Evolutionary conservation across 2,797 vertebrate genomes (phyloP).

Genomic region (Parotocinclus haroldoi): DNA sequence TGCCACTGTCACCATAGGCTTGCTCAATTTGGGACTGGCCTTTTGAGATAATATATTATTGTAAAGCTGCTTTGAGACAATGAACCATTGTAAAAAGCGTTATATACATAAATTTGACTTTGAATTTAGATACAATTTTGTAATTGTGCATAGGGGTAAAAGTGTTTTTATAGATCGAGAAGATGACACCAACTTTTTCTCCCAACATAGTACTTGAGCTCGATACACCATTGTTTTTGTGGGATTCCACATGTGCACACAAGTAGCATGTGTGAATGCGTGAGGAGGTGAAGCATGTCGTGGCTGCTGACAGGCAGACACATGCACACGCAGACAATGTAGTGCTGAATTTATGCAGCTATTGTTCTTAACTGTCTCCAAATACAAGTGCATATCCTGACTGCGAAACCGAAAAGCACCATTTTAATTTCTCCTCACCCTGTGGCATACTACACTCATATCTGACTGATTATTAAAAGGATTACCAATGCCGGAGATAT

Average conservation of each 20-base stretch:
- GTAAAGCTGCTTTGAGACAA: too few species aligned
- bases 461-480: conserved; percentile 67
- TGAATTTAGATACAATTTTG: too few species aligned
- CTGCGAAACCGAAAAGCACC: conserved; percentile 37
- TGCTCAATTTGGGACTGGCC: too few species aligned
- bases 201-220: conserved; percentile 36
- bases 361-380: conserved; percentile 21
- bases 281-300: conserved; percentile 21
- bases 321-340: conserved; percentile 6
- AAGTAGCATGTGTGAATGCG: conserved; percentile 32
- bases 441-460: conserved; percentile 39
- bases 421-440: conserved; percentile 42
- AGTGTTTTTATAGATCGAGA: too few species aligned
- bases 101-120: too few species aligned
- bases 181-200: too few species aligned
- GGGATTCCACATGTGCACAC: conserved; percentile 39
- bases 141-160: too few species aligned
- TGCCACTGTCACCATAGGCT: too few species aligned
- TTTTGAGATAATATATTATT: too few species aligned
- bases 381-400: conserved; percentile 13
- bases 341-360: conserved; percentile 7
- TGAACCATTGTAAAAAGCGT: too few species aligned
- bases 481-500: conserved; percentile 69
- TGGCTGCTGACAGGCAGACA: conserved; percentile 14
- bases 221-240: conserved; percentile 37